Conservation (phyloP, 1,140 invertebrate genomes). For the Onthophagus taurus region DNA sequence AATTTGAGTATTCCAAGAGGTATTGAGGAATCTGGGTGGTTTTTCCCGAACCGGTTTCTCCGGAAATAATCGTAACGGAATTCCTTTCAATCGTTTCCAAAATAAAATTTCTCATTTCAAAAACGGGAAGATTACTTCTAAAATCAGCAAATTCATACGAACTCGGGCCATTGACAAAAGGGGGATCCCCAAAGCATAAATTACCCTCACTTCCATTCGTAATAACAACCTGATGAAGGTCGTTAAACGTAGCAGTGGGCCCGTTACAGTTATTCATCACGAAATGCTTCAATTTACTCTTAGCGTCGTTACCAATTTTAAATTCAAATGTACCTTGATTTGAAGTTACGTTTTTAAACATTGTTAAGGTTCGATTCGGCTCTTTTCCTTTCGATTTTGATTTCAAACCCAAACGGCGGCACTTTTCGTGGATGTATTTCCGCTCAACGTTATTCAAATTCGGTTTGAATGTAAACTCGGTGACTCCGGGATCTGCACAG, state of each 20-base stretch:
- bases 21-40: constrained; percentile 89
- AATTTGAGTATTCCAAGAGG: constrained; percentile 68
- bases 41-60: constrained; percentile 82
- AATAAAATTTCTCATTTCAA: constrained; percentile 43
- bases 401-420: constrained; percentile 48
- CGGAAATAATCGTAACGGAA: constrained; percentile 59
- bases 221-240: too few relatives aligned
- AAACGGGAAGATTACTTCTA: constrained; percentile 50
- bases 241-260: constrained; percentile 1
- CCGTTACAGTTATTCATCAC: not conserved
- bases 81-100: constrained; percentile 42
- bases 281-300: not conserved
- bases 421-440: constrained; percentile 59
- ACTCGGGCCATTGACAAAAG: constrained; percentile 18
- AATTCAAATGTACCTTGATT: constrained; percentile 14
- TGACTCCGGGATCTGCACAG: not conserved
- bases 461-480: constrained; percentile 46
- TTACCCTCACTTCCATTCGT: constrained; percentile 1
- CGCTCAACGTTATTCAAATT: constrained; percentile 58
- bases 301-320: not conserved
- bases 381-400: constrained; percentile 56
- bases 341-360: constrained; percentile 45
- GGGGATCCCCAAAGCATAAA: constrained; percentile 1
- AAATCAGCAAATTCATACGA: constrained; percentile 43
- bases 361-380: constrained; percentile 50